These are phyloP conservation scores for Hydrolagus affinis DNA, from an alignment of 2,113 vertebrate species.

Conservation along the genomic window DNA sequence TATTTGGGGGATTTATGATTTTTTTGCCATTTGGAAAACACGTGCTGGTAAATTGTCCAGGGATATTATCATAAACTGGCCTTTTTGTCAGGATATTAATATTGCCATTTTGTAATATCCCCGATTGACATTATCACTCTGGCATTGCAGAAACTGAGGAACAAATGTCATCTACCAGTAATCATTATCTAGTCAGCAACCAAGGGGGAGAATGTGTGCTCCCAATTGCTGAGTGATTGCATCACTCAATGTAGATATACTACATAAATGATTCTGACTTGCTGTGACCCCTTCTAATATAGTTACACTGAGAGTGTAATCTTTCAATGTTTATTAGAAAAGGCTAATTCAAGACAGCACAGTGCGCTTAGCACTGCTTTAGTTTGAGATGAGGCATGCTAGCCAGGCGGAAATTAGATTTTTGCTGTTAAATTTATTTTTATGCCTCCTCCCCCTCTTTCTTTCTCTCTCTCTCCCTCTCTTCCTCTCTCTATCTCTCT, in stretches of 20 bases:
- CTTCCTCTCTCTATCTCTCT: neutral
- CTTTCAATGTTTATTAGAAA: conserved; percentile 42
- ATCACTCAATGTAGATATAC: conserved; percentile 29
- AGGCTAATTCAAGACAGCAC: conserved; percentile 32
- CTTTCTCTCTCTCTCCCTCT: neutral
- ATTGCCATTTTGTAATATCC: conserved; percentile 4
- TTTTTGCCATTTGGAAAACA: conserved; percentile 13
- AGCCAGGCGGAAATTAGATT: conserved; percentile 25
- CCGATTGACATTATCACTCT: neutral
- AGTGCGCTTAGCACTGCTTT: conserved; percentile 32
- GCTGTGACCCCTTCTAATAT: conserved; percentile 42
- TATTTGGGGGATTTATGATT: conserved; percentile 9
- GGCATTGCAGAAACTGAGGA: conserved; percentile 11
- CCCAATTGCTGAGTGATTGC: conserved; percentile 26
- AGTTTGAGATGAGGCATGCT: conserved; percentile 32
- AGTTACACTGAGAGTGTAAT: conserved; percentile 43
- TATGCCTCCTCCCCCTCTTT: neutral
- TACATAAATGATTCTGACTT: conserved; percentile 32
- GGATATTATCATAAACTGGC: conserved; percentile 3
- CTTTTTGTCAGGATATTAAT: conserved; percentile 25
- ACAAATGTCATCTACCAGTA: conserved; percentile 8
- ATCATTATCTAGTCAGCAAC: conserved; percentile 30
- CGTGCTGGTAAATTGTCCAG: neutral
- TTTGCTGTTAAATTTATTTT: neutral
- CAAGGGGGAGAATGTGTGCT: conserved; percentile 24